Evolutionary conservation across 92 coral and sea anemone genomes (phyloP).

Genomic region (Heteractis magnifica): DNA sequence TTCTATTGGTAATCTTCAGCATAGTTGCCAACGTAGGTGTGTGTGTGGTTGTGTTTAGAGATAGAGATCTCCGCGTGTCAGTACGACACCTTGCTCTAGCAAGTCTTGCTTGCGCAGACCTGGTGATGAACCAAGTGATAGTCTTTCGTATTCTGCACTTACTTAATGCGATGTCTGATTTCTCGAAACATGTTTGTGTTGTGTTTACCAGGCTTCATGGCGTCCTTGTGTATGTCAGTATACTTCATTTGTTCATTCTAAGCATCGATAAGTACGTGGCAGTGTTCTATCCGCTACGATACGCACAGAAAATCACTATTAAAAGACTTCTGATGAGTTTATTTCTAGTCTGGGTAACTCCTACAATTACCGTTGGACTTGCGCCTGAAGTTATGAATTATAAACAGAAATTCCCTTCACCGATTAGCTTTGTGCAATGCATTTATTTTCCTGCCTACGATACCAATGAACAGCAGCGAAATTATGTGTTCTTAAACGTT

Average conservation of each 20-base stretch:
- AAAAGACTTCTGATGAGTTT: conserved; percentile 29
- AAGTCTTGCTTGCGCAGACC: conserved; percentile 51
- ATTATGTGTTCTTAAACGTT: conserved; percentile 33
- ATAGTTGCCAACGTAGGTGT: conserved; percentile 45
- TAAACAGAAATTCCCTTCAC: neutral
- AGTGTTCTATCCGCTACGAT: conserved; percentile 59
- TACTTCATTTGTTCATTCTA: conserved; percentile 51
- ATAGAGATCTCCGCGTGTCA: conserved; percentile 44
- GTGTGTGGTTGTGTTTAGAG: conserved; percentile 36
- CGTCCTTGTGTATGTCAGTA: conserved; percentile 47
- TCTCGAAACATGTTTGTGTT: conserved; percentile 13
- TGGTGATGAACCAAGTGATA: conserved; percentile 38
- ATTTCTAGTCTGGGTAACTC: conserved; percentile 39
- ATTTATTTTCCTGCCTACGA: conserved; percentile 19
- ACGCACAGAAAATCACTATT: conserved; percentile 43
- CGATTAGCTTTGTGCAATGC: conserved; percentile 30
- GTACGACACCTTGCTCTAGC: conserved; percentile 48
- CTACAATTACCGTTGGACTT: conserved; percentile 24
- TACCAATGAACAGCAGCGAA: neutral
- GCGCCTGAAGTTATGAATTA: conserved; percentile 13
- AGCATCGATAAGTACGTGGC: conserved; percentile 67
- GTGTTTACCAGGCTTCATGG: conserved; percentile 40
- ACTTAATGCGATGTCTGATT: conserved; percentile 12
- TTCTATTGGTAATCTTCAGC: conserved; percentile 38
- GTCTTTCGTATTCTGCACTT: conserved; percentile 29